These are phyloP conservation scores for Eudorcas thomsonii DNA, from an alignment of 2,113 vertebrate species.

Conservation along the genomic window DNA sequence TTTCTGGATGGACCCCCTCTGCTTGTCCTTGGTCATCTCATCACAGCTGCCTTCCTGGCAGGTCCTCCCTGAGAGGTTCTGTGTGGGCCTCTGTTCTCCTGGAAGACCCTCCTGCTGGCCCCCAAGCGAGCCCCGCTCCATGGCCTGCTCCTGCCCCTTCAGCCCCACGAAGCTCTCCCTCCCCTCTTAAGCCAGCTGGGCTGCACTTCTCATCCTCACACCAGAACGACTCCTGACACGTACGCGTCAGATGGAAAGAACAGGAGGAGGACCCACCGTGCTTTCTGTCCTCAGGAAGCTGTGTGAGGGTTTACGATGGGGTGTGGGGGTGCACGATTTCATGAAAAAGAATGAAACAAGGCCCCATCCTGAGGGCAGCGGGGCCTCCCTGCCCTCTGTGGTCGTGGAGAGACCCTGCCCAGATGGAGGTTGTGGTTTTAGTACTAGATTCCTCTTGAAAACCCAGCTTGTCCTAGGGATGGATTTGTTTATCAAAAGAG, in stretches of 20 bases:
- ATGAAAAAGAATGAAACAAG: background rate
- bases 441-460: background rate
- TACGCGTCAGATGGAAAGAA: background rate
- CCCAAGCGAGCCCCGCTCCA: background rate
- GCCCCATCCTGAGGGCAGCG: background rate
- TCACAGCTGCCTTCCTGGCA: background rate
- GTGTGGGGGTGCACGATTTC: background rate
- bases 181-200: too few relatives aligned
- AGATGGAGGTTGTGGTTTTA: background rate
- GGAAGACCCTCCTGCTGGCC: background rate
- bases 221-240: background rate
- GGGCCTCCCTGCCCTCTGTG: background rate
- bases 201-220: background rate
- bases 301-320: background rate
- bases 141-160: background rate
- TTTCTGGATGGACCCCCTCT: background rate
- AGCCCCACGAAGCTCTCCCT: background rate
- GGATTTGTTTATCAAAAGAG: constrained; percentile 46
- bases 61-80: background rate
- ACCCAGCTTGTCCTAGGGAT: background rate
- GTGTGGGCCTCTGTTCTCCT: background rate
- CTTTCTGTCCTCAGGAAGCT: background rate
- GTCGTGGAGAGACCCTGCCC: background rate
- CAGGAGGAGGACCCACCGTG: background rate
- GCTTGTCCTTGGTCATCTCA: background rate